phyloP scores from a whole-genome alignment of 2,888 invertebrate species.

The Thereva unica region DNA sequence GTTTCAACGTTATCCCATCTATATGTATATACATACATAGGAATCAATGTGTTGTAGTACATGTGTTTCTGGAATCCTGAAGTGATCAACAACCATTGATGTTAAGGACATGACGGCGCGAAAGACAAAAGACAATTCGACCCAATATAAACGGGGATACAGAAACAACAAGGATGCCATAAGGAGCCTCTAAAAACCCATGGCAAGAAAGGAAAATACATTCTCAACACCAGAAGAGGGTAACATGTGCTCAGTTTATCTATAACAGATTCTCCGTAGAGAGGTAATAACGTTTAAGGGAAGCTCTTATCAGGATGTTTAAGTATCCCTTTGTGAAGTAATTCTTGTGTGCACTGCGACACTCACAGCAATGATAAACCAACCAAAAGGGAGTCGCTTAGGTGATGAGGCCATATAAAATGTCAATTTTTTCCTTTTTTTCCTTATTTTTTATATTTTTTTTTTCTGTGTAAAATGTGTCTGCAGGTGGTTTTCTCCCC shows the following conservation, averaged over 20 bases:
- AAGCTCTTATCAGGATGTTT: slow-evolving; percentile 29
- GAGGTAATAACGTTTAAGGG: slow-evolving; percentile 3
- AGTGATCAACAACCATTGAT: slow-evolving; percentile 10
- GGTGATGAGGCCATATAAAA: slow-evolving; percentile 13
- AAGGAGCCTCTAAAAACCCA: not conserved
- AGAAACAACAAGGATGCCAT: not conserved
- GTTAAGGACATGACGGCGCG: slow-evolving; percentile 7
- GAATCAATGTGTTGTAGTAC: slow-evolving; percentile 17
- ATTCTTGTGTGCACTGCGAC: not conserved
- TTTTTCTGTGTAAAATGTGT: not conserved
- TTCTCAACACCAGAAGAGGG: slow-evolving; percentile 7
- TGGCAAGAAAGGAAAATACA: slow-evolving; percentile 1
- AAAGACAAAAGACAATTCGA: slow-evolving; percentile 8
- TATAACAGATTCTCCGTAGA: slow-evolving; percentile 9
- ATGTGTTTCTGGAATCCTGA: slow-evolving; percentile 21
- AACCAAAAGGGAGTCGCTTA: slow-evolving; percentile 4
- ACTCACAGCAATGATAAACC: slow-evolving; percentile 7
- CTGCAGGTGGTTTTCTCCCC: slow-evolving; percentile 1
- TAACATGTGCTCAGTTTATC: slow-evolving; percentile 27
- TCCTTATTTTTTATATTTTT: too few relatives aligned
- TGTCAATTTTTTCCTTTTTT: too few relatives aligned
- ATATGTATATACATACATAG: not conserved
- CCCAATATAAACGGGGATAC: slow-evolving; percentile 6
- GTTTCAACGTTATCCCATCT: too few relatives aligned
- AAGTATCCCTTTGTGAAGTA: slow-evolving; percentile 24